These are phyloP conservation scores for Pampus argenteus DNA, from an alignment of 2,797 vertebrate genomes.

Conservation along the genomic window DNA sequence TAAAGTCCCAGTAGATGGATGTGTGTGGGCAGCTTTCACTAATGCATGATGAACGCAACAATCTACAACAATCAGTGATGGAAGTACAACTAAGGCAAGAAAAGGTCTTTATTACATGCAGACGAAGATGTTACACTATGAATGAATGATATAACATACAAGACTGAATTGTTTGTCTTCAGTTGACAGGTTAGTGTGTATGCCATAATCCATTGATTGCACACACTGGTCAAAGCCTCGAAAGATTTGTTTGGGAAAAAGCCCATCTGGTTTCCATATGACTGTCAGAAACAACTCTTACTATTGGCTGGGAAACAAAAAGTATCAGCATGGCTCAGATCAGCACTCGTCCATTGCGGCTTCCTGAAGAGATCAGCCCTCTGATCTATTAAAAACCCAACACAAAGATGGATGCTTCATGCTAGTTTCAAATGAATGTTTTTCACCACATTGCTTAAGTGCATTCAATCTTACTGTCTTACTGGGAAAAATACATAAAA, in stretches of 20 bases:
- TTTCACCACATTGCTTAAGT: not conserved
- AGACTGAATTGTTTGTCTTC: conserved; percentile 62
- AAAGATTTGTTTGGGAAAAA: conserved; percentile 62
- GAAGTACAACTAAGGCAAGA: conserved; percentile 27
- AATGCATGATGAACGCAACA: conserved; percentile 43
- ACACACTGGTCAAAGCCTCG: conserved; percentile 49
- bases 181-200: conserved; percentile 61
- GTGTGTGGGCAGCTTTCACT: conserved; percentile 43
- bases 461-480: no score
- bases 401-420: conserved; percentile 37
- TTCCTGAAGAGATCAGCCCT: conserved; percentile 52
- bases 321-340: conserved; percentile 58
- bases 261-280: conserved; percentile 79
- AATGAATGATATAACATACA: conserved; percentile 25
- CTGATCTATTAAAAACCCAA: conserved; percentile 54
- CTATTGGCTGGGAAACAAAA: conserved; percentile 62
- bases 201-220: conserved; percentile 66
- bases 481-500: no score
- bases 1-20: conserved; percentile 32
- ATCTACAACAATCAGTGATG: conserved; percentile 34
- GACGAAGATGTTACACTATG: conserved; percentile 30
- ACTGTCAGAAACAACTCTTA: conserved; percentile 67
- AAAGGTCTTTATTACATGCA: conserved; percentile 5
- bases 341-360: conserved; percentile 46
- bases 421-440: not conserved